These are phyloP conservation scores for Cephus runcator DNA, from an alignment of 2,888 invertebrate species.

Conservation along the genomic window DNA sequence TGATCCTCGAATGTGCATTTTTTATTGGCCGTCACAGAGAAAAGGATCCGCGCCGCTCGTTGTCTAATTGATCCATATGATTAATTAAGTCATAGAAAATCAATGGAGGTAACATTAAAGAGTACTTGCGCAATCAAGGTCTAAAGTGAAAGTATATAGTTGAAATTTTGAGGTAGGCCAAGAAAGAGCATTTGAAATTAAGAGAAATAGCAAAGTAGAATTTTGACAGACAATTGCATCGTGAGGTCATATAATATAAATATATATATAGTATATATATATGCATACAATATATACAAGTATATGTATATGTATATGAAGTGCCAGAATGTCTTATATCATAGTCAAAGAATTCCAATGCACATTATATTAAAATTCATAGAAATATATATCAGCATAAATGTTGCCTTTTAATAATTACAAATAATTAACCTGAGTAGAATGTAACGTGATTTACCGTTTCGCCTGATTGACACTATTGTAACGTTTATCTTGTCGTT, in stretches of 20 bases:
- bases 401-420: slow-evolving; percentile 38
- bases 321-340: background rate
- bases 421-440: background rate
- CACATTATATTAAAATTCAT: slow-evolving; percentile 29
- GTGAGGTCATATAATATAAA: background rate
- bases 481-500: slow-evolving; percentile 2
- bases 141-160: slow-evolving; percentile 22
- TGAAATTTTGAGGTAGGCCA: slow-evolving; percentile 30
- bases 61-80: background rate
- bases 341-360: slow-evolving; percentile 23
- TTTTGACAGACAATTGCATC: slow-evolving; percentile 7
- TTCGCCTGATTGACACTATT: background rate
- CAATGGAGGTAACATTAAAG: slow-evolving; percentile 19
- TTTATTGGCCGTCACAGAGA: background rate
- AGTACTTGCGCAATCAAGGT: slow-evolving; percentile 22
- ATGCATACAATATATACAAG: background rate
- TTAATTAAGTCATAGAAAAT: slow-evolving; percentile 20
- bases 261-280: background rate
- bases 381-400: slow-evolving; percentile 30
- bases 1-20: background rate
- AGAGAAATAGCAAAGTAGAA: slow-evolving; percentile 21
- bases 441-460: background rate
- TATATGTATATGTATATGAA: background rate
- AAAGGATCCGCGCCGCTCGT: background rate
- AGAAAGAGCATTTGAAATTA: slow-evolving; percentile 23